Conservation (phyloP, 2,888 invertebrate genomes). For the Philhelius pedissequus region DNA sequence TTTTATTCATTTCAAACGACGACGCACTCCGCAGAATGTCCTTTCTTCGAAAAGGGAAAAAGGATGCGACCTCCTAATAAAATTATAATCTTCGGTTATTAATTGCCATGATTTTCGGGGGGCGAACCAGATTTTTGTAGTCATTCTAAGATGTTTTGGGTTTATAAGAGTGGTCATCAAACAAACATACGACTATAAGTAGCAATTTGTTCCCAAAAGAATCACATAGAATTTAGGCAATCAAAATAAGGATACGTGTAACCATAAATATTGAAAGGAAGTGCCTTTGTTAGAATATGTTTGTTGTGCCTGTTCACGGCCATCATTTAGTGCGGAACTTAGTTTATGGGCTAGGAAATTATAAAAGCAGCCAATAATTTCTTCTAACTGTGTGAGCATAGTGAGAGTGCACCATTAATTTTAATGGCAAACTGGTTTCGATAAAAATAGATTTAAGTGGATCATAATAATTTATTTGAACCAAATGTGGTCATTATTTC, state of each 20-base stretch:
- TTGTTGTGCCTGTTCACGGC: neutral
- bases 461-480: neutral
- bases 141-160: neutral
- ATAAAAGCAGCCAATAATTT: neutral
- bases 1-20: constrained; percentile 48
- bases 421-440: constrained; percentile 39
- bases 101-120: constrained; percentile 65
- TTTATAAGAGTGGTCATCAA: neutral
- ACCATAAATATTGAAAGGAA: constrained; percentile 36
- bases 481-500: neutral
- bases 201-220: constrained; percentile 9
- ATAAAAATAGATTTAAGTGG: neutral
- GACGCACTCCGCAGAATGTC: neutral
- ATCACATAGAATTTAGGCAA: neutral
- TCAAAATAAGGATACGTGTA: constrained; percentile 3
- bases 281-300: neutral
- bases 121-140: constrained; percentile 1
- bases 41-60: neutral
- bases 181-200: neutral
- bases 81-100: constrained; percentile 69
- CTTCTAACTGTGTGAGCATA: neutral
- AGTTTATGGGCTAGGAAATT: neutral
- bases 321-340: neutral
- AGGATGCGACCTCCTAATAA: constrained; percentile 49
- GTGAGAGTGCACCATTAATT: constrained; percentile 27